These are phyloP conservation scores for Chitala chitala DNA, from an alignment of 2,113 vertebrate genomes.

Conservation along the genomic window DNA sequence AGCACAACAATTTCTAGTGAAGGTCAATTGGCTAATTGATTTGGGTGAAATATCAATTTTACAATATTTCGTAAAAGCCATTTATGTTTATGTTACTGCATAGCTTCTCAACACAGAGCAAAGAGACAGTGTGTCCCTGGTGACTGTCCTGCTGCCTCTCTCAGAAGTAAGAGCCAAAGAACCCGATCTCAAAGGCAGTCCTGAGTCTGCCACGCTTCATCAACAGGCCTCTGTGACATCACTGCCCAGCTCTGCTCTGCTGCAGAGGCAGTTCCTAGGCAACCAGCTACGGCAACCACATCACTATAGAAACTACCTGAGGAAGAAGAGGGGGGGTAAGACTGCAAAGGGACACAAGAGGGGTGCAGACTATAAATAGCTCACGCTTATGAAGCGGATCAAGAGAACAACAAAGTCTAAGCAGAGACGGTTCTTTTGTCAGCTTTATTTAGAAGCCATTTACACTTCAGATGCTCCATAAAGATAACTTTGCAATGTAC, in stretches of 20 bases:
- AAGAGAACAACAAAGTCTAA: not conserved
- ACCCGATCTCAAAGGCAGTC: slow-evolving; percentile 17
- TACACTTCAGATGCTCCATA: no score
- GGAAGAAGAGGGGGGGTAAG: slow-evolving; percentile 44
- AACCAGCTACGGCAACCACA: slow-evolving; percentile 71
- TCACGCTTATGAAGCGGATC: not conserved
- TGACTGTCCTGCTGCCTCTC: slow-evolving; percentile 49
- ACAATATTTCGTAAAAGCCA: no score
- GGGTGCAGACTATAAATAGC: slow-evolving; percentile 42
- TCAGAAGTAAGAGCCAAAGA: slow-evolving; percentile 52
- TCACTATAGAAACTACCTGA: slow-evolving; percentile 65
- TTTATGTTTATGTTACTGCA: no score
- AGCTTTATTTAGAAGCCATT: not conserved
- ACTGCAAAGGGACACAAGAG: slow-evolving; percentile 45
- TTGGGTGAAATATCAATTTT: no score
- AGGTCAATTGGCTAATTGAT: no score
- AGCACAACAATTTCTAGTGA: no score
- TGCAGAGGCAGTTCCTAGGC: slow-evolving; percentile 72
- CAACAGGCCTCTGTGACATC: slow-evolving; percentile 64
- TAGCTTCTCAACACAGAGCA: no score
- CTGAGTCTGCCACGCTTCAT: slow-evolving; percentile 41
- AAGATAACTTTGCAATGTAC: no score
- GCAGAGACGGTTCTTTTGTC: not conserved
- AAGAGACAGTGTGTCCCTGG: slow-evolving; percentile 30
- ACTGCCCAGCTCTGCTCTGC: slow-evolving; percentile 50